These are phyloP conservation scores for Forpus xanthops DNA, from an alignment of 2,797 vertebrate species.

Conservation along the genomic window DNA sequence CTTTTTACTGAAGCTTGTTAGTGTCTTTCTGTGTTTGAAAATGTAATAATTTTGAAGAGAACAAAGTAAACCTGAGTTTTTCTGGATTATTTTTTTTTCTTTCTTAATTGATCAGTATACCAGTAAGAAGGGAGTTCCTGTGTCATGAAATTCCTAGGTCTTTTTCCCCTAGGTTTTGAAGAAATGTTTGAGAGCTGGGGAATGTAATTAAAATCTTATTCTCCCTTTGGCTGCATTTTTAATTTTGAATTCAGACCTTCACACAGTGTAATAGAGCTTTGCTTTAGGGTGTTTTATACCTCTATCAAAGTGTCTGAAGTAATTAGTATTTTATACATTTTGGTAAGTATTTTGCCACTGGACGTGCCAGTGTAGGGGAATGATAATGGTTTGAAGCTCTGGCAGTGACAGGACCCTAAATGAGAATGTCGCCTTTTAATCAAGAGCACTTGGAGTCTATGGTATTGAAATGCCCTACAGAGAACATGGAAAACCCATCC, in stretches of 20 bases:
- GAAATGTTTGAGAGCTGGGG: neutral
- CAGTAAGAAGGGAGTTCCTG: neutral
- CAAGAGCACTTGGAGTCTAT: constrained; percentile 52
- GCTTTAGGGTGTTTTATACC: constrained; percentile 46
- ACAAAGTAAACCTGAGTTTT: neutral
- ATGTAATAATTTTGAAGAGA: constrained; percentile 6
- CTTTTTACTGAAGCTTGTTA: constrained; percentile 12
- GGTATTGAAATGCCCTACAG: constrained; percentile 63
- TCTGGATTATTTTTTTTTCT: neutral
- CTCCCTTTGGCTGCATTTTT: constrained; percentile 44
- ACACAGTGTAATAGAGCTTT: constrained; percentile 16
- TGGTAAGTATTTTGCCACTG: constrained; percentile 63
- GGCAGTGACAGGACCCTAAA: constrained; percentile 48
- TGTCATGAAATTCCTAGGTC: neutral
- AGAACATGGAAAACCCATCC: constrained; percentile 54
- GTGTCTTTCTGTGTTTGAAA: neutral
- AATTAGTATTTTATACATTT: constrained; percentile 66
- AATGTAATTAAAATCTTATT: constrained; percentile 62
- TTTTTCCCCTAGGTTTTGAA: constrained; percentile 27
- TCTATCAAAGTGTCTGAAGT: constrained; percentile 55
- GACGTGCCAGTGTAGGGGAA: constrained; percentile 43
- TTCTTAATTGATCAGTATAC: neutral
- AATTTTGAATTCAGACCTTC: constrained; percentile 56
- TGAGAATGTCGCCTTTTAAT: constrained; percentile 64
- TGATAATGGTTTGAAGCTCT: constrained; percentile 63